phyloP scores from a whole-genome alignment of 2,113 vertebrate genomes.

The Burhinus bistriatus region DNA sequence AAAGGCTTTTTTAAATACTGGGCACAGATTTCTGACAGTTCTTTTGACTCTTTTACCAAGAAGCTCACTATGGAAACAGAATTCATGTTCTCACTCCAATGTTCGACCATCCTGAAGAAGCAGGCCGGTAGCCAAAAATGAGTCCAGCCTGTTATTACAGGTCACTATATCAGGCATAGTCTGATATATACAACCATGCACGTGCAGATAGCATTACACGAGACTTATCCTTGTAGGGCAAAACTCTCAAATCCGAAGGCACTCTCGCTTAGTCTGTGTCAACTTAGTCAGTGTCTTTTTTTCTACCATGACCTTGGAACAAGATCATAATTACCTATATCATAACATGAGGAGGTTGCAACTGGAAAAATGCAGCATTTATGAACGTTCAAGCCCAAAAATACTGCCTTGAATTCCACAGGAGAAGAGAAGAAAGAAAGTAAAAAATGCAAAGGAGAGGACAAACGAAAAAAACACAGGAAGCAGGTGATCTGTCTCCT shows the following conservation, averaged over 20 bases:
- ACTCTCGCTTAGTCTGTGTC: neutral
- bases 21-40: neutral
- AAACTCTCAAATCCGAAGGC: neutral
- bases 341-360: neutral
- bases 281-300: neutral
- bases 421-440: neutral
- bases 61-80: constrained; percentile 26
- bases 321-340: neutral
- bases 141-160: neutral
- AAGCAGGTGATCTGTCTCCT: neutral
- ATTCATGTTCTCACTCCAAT: neutral
- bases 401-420: neutral
- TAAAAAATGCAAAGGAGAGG: neutral
- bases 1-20: neutral
- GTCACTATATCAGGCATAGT: neutral
- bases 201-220: neutral
- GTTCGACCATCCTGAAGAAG: neutral
- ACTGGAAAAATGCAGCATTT: neutral
- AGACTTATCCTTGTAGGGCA: neutral
- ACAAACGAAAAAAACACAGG: neutral
- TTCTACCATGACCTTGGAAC: neutral
- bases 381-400: neutral
- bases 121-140: neutral
- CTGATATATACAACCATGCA: neutral
- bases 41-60: neutral